Conservation (phyloP, 2,888 invertebrate genomes). For the Choristoneura rosaceana region DNA sequence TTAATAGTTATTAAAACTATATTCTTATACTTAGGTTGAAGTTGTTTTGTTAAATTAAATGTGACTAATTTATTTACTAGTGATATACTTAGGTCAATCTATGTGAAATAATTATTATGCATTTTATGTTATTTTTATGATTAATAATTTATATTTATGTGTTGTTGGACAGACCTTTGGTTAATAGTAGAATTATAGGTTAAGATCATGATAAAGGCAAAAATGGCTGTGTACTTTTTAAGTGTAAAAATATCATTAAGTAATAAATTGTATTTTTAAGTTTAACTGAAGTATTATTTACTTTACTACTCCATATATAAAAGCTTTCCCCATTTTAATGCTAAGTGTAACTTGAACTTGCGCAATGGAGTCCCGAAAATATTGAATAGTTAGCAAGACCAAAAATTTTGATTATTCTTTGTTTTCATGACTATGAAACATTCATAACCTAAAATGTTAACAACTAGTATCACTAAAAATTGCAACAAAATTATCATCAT, state of each 20-base stretch:
- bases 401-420: too few species aligned
- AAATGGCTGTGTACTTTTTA: constrained; percentile 83
- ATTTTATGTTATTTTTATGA: constrained; percentile 13
- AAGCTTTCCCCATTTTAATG: too few species aligned
- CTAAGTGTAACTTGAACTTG: too few species aligned
- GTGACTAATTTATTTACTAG: constrained; percentile 36
- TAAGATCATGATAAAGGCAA: constrained; percentile 53
- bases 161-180: not conserved
- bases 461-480: too few species aligned
- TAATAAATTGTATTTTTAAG: constrained; percentile 52
- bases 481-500: too few species aligned
- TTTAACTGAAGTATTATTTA: constrained; percentile 1
- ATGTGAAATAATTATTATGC: constrained; percentile 11
- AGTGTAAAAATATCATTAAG: constrained; percentile 69
- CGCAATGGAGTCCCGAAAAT: too few species aligned
- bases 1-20: not conserved
- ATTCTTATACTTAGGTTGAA: constrained; percentile 6
- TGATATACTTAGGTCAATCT: constrained; percentile 11
- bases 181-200: constrained; percentile 34
- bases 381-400: too few species aligned
- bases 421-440: too few species aligned
- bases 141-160: constrained; percentile 25
- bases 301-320: not conserved
- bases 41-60: constrained; percentile 20
- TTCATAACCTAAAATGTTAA: too few species aligned